A percentile compares a stretch with the other conserved stretches of the same genome.
These are phyloP conservation scores for Elaphurus davidianus DNA, from an alignment of 2,113 vertebrate genomes.

Conservation along the genomic window DNA sequence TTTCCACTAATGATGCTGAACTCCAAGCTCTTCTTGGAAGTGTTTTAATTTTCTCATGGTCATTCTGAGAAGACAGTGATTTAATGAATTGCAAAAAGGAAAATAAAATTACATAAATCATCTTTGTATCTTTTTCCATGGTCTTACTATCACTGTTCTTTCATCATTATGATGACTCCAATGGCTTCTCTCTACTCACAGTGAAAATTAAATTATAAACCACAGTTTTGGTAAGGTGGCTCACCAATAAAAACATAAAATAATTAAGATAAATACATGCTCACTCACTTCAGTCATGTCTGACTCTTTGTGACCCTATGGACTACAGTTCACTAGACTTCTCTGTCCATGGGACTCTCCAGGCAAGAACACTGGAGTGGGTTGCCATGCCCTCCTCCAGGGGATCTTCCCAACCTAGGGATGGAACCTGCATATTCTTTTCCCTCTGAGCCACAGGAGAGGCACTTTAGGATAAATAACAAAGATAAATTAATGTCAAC, in stretches of 20 bases:
- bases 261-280: slow-evolving; percentile 73
- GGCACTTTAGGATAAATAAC: slow-evolving; percentile 75
- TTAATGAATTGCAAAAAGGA: slow-evolving; percentile 93
- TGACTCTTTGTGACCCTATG: neutral
- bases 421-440: neutral
- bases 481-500: slow-evolving; percentile 77
- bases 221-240: slow-evolving; percentile 67
- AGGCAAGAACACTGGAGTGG: neutral
- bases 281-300: neutral
- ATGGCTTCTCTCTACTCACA: slow-evolving; percentile 70
- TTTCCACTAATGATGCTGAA: slow-evolving; percentile 88
- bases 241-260: slow-evolving; percentile 78
- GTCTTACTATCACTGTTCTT: slow-evolving; percentile 81
- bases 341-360: neutral
- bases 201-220: slow-evolving; percentile 80
- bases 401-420: neutral
- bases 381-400: neutral
- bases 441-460: neutral
- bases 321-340: neutral
- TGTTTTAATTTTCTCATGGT: slow-evolving; percentile 90
- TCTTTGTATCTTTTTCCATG: slow-evolving; percentile 77
- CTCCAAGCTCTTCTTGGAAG: slow-evolving; percentile 86
- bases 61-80: slow-evolving; percentile 90
- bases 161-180: slow-evolving; percentile 78
- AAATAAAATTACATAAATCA: slow-evolving; percentile 91